These are phyloP conservation scores for Doryteuthis pealeii DNA, from an alignment of 1,140 invertebrate species.

Conservation along the genomic window DNA sequence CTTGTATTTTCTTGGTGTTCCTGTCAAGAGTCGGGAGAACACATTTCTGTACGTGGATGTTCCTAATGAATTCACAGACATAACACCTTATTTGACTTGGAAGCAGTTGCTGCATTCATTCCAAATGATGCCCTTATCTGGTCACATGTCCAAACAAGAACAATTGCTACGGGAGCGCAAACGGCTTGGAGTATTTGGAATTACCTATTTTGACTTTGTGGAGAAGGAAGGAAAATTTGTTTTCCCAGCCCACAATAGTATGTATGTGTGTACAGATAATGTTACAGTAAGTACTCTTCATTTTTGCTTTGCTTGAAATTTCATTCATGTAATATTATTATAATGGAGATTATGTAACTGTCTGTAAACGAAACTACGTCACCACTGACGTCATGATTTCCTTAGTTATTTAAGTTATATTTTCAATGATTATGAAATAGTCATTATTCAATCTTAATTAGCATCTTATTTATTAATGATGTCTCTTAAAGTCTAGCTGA, in stretches of 20 bases:
- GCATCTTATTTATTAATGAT: no score
- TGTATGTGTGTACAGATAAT: constrained; percentile 79
- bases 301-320: no score
- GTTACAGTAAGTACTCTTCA: constrained; percentile 64
- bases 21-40: constrained; percentile 81
- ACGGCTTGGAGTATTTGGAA: constrained; percentile 83
- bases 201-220: constrained; percentile 90
- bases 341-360: no score
- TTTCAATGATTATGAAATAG: no score
- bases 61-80: constrained; percentile 46
- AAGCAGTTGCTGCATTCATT: constrained; percentile 75
- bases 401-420: no score
- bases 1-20: constrained; percentile 87
- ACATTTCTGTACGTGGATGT: constrained; percentile 85
- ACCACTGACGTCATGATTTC: no score
- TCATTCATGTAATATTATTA: no score
- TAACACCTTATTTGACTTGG: constrained; percentile 65
- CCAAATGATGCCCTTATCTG: constrained; percentile 60
- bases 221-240: constrained; percentile 78
- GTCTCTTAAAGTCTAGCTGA: no score
- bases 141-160: constrained; percentile 76
- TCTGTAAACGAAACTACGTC: no score
- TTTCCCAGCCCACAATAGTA: constrained; percentile 83
- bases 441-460: no score
- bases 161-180: constrained; percentile 89